phyloP scores from a whole-genome alignment of 2,888 invertebrate species.

The Drosophila kanekoi region DNA sequence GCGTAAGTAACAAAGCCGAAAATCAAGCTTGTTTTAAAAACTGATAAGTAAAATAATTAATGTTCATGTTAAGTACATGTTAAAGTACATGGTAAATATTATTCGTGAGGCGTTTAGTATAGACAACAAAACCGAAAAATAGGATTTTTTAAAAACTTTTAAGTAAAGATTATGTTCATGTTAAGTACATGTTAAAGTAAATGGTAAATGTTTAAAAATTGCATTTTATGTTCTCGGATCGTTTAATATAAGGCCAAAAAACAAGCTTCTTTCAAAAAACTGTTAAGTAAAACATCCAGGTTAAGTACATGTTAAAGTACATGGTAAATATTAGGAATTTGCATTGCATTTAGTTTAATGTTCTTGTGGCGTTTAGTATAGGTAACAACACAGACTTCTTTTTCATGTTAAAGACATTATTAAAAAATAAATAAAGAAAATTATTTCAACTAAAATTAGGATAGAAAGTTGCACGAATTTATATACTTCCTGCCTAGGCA shows the following conservation, averaged over 20 bases:
- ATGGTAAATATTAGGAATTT: constrained; percentile 8
- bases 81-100: constrained; percentile 4
- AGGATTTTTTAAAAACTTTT: background rate
- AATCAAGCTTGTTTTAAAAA: background rate
- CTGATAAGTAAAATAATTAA: background rate
- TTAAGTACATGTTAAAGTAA: background rate
- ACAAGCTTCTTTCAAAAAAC: background rate
- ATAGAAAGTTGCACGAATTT: constrained; percentile 2
- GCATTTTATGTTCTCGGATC: background rate
- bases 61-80: constrained; percentile 6
- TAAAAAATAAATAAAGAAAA: background rate
- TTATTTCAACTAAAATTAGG: background rate
- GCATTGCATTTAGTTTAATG: constrained; percentile 14
- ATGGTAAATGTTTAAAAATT: constrained; percentile 1
- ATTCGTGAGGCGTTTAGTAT: background rate
- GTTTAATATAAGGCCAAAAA: background rate
- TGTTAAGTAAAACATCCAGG: constrained; percentile 3
- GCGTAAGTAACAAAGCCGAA: background rate
- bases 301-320: constrained; percentile 4
- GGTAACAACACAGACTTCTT: background rate
- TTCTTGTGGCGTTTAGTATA: background rate
- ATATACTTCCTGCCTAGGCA: constrained; percentile 25
- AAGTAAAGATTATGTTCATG: constrained; percentile 2
- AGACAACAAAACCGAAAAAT: background rate
- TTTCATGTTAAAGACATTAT: background rate